These are phyloP conservation scores for Drosophila sulfurigaster DNA, from an alignment of 1,140 invertebrate genomes.

Conservation along the genomic window DNA sequence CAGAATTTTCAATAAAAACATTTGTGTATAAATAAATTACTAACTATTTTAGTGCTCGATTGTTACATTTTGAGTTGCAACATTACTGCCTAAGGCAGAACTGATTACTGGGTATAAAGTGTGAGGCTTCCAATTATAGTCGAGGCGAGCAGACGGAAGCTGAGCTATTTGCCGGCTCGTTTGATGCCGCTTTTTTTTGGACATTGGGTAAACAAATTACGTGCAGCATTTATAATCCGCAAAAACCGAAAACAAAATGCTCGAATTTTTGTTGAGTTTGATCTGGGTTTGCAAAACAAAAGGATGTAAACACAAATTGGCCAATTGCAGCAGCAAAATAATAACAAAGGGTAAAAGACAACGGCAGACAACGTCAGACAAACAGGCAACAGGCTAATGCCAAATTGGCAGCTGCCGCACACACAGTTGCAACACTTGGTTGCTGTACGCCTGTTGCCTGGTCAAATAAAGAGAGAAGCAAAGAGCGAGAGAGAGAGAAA, in stretches of 20 bases:
- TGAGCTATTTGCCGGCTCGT: slow-evolving; percentile 64
- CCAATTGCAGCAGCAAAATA: slow-evolving; percentile 2
- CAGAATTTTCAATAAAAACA: too few species aligned
- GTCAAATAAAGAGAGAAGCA: background rate
- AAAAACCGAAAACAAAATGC: slow-evolving; percentile 19
- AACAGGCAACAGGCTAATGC: slow-evolving; percentile 10
- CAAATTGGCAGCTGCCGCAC: slow-evolving; percentile 13
- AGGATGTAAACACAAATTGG: slow-evolving; percentile 1
- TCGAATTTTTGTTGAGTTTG: slow-evolving; percentile 28
- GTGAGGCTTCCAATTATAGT: slow-evolving; percentile 61
- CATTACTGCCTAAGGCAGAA: background rate
- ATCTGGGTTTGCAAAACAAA: slow-evolving; percentile 19
- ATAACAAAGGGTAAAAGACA: background rate
- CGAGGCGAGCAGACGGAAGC: slow-evolving; percentile 14
- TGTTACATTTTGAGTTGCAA: too few species aligned
- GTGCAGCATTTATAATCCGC: slow-evolving; percentile 72
- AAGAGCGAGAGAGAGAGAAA: background rate
- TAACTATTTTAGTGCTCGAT: too few species aligned
- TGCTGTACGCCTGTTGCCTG: slow-evolving; percentile 24
- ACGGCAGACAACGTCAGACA: background rate
- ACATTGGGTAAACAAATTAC: slow-evolving; percentile 67
- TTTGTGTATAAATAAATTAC: too few species aligned
- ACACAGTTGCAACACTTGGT: slow-evolving; percentile 15
- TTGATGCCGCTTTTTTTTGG: slow-evolving; percentile 50
- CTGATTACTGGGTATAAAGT: slow-evolving; percentile 16